phyloP scores from a whole-genome alignment of 1,140 invertebrate genomes.

The Drepana arcuata region DNA sequence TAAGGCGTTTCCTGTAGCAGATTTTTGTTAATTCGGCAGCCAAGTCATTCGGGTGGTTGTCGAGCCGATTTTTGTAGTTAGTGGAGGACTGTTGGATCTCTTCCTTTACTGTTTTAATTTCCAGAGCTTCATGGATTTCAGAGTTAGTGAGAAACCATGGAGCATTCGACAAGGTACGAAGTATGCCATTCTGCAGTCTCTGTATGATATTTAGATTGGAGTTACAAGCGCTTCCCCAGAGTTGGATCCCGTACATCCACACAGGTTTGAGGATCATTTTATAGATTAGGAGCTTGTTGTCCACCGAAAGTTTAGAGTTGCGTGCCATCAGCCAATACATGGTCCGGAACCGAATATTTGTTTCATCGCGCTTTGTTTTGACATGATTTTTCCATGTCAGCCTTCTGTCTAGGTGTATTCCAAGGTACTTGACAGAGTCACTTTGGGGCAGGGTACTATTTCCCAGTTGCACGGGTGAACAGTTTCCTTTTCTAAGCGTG shows the following conservation, averaged over 20 bases:
- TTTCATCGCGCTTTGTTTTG: constrained; percentile 4
- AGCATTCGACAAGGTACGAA: constrained; percentile 1
- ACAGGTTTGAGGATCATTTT: constrained; percentile 3
- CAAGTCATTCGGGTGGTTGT: no score
- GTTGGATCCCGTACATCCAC: constrained; percentile 1
- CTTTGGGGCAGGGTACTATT: constrained; percentile 2
- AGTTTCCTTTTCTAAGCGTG: constrained; percentile 8
- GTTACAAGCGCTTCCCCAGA: constrained; percentile 43
- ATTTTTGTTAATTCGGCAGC: no score
- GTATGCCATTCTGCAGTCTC: constrained; percentile 1
- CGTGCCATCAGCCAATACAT: constrained; percentile 1
- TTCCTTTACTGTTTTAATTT: constrained; percentile 19
- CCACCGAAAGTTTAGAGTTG: constrained; percentile 2
- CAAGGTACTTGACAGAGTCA: constrained; percentile 9
- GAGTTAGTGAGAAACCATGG: constrained; percentile 33
- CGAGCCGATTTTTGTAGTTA: no score
- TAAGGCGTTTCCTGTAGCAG: no score
- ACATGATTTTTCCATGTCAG: constrained; percentile 8
- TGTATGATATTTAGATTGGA: constrained; percentile 28
- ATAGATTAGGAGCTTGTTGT: constrained; percentile 6
- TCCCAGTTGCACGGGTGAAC: constrained; percentile 4
- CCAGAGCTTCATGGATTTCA: constrained; percentile 10
- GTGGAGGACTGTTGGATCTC: no score
- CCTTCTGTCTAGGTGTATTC: constrained; percentile 10
- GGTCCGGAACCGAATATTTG: background rate